Evolutionary conservation across 2,797 vertebrate species (phyloP).

Genomic region (Rhodeus uyekii): DNA sequence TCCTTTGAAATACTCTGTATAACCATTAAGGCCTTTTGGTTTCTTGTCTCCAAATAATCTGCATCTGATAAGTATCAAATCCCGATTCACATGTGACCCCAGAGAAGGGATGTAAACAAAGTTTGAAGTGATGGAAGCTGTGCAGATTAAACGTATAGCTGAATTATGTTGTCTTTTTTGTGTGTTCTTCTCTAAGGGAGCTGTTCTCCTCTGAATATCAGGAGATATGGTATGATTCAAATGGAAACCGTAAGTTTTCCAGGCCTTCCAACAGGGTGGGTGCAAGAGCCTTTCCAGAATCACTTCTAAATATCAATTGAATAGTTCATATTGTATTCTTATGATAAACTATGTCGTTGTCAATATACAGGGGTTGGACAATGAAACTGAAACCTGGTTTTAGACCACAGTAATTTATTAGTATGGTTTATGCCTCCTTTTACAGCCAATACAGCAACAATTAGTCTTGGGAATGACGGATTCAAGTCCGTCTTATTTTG

Average conservation of each 20-base stretch:
- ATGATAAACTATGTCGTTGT: constrained; percentile 2
- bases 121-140: constrained; percentile 1
- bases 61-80: constrained; percentile 12
- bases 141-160: constrained; percentile 1
- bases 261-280: constrained; percentile 80
- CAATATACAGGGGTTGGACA: background rate
- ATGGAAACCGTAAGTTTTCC: constrained; percentile 75
- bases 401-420: background rate
- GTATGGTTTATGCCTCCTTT: background rate
- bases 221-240: constrained; percentile 85
- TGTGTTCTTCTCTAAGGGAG: constrained; percentile 71
- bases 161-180: constrained; percentile 11
- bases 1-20: background rate
- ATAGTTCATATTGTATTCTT: constrained; percentile 12
- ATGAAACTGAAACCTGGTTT: background rate
- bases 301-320: background rate
- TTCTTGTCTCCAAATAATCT: background rate
- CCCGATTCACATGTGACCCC: background rate
- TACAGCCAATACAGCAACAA: background rate
- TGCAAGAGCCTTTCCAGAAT: constrained; percentile 52
- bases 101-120: constrained; percentile 17
- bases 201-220: constrained; percentile 89
- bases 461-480: background rate
- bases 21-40: background rate
- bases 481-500: background rate